Evolutionary conservation across 2,888 invertebrate genomes (phyloP).

Genomic region (Ligdia adustata): DNA sequence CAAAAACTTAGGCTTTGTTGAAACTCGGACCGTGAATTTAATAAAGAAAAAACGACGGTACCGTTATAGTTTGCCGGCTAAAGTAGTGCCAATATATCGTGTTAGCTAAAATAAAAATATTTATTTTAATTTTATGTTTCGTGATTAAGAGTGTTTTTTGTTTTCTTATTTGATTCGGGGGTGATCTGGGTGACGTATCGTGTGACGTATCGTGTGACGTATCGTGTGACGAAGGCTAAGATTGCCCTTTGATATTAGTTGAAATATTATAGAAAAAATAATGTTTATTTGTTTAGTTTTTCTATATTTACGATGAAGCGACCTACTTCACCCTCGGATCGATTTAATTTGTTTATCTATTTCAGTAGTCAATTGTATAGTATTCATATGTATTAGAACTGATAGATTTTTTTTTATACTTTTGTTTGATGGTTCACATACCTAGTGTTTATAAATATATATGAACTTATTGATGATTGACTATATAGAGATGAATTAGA

Average conservation of each 20-base stretch:
- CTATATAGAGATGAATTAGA: constrained; percentile 1
- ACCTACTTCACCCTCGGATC: constrained; percentile 23
- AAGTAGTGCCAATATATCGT: constrained; percentile 39
- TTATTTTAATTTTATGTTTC: constrained; percentile 62
- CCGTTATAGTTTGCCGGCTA: constrained; percentile 16
- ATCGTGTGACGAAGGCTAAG: constrained; percentile 34
- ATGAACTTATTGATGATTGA: constrained; percentile 3
- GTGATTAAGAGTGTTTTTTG: constrained; percentile 55
- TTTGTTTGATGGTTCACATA: constrained; percentile 7
- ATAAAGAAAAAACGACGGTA: constrained; percentile 4
- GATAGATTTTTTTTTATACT: constrained; percentile 9
- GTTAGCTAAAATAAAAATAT: constrained; percentile 44
- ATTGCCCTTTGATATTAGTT: constrained; percentile 42
- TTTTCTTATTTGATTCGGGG: constrained; percentile 46
- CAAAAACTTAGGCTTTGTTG: constrained; percentile 1
- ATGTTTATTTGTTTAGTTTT: constrained; percentile 51
- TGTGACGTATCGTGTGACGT: too few species aligned
- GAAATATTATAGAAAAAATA: constrained; percentile 56
- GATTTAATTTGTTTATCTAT: constrained; percentile 29
- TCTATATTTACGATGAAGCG: constrained; percentile 48
- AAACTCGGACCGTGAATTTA: constrained; percentile 7
- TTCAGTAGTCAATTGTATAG: constrained; percentile 34
- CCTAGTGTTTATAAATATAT: constrained; percentile 4
- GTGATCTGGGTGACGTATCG: constrained; percentile 37
- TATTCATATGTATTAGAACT: constrained; percentile 28